Percentiles rank a stretch among this genome's conserved stretches.
Evolutionary conservation across 2,797 vertebrate genomes (phyloP).

Genomic region (Tapirus indicus): DNA sequence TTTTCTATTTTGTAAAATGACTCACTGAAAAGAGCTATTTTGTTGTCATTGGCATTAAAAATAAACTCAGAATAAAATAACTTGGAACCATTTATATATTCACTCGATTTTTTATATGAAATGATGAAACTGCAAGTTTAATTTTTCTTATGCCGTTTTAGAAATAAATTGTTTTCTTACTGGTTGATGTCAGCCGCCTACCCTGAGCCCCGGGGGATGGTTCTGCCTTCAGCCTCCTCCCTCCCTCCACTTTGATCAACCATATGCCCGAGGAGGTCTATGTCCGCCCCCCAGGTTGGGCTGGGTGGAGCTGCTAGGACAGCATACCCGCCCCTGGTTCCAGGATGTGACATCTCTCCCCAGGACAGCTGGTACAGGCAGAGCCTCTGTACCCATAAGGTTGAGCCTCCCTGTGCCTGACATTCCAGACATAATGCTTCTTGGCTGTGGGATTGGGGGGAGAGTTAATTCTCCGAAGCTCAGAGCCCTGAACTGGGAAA

Average conservation of each 20-base stretch:
- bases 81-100: slow-evolving; percentile 75
- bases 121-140: slow-evolving; percentile 53
- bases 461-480: neutral
- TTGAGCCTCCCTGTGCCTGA: neutral
- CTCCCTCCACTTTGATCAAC: neutral
- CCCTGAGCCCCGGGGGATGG: neutral
- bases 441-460: neutral
- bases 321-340: neutral
- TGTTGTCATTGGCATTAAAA: slow-evolving; percentile 78
- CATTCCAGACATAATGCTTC: rapidly evolving
- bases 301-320: neutral
- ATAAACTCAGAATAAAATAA: slow-evolving; percentile 76
- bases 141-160: slow-evolving; percentile 57
- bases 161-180: neutral
- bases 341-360: neutral
- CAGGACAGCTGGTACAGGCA: neutral
- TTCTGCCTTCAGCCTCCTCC: neutral
- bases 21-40: slow-evolving; percentile 70
- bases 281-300: rapidly evolving
- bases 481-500: neutral
- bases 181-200: neutral
- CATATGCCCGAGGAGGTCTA: neutral
- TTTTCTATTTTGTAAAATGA: slow-evolving; percentile 77
- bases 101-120: slow-evolving; percentile 42
- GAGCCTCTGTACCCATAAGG: no score